A percentile compares a stretch with the other conserved stretches of the same genome.
Evolutionary conservation across 1,140 invertebrate species (phyloP).

Genomic region (Drosophila nigrodunni): DNA sequence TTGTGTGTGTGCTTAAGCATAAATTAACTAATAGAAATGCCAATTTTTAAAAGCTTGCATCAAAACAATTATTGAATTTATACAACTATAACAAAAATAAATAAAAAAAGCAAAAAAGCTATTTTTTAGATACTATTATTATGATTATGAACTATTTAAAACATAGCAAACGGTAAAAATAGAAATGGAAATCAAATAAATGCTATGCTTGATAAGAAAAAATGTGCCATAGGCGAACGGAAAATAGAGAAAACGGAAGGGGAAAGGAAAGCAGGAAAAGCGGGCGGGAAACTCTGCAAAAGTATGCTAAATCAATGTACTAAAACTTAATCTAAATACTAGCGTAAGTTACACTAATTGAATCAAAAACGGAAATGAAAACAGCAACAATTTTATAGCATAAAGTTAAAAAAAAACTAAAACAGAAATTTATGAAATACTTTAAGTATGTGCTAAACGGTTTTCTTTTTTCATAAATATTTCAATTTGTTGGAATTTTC

Average conservation of each 20-base stretch:
- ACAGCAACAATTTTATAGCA: slow-evolving; percentile 21
- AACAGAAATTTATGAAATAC: slow-evolving; percentile 23
- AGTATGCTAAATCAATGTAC: slow-evolving; percentile 69
- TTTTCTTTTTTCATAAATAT: slow-evolving; percentile 26
- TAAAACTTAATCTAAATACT: slow-evolving; percentile 51
- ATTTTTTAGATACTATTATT: slow-evolving; percentile 80
- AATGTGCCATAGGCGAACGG: slow-evolving; percentile 75
- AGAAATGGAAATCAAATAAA: slow-evolving; percentile 26
- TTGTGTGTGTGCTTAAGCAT: slow-evolving; percentile 22
- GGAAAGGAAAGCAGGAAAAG: neutral
- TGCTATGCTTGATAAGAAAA: slow-evolving; percentile 54
- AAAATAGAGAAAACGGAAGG: neutral
- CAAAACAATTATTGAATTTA: slow-evolving; percentile 52
- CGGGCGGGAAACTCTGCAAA: slow-evolving; percentile 22
- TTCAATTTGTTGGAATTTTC: no score
- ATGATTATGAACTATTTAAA: slow-evolving; percentile 8
- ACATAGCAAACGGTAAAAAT: slow-evolving; percentile 42
- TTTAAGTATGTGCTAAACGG: slow-evolving; percentile 42
- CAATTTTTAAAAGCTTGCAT: slow-evolving; percentile 74
- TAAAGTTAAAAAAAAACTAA: slow-evolving; percentile 29
- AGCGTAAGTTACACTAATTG: slow-evolving; percentile 60
- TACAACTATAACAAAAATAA: slow-evolving; percentile 11
- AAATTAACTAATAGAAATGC: slow-evolving; percentile 50
- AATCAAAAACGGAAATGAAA: slow-evolving; percentile 39
- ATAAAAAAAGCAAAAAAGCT: slow-evolving; percentile 20